Base-by-base conservation (phyloP, 2,113 vertebrate species). In the Camelus dromedarius region DNA sequence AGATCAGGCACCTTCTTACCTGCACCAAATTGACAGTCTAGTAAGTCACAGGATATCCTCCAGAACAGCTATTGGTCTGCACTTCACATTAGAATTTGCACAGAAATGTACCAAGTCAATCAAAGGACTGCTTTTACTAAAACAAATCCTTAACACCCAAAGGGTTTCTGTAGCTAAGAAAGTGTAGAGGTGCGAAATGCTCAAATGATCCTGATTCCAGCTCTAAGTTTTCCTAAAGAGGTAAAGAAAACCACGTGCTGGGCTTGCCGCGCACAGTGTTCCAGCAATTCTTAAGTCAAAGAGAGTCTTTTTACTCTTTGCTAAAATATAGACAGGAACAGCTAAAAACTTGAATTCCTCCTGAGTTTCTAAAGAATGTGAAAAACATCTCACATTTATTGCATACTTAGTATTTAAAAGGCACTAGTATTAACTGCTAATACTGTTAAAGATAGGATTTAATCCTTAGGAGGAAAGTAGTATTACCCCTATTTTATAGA, bases 311-410 rank as follows among this genome's bases (percentile, higher is more conserved):
- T 35, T 64, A 38, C 67, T 76, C 79, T 72, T 70, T 84, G 35
- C 52, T 91, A 42, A 95, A 88, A 76, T 67, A 72, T 9, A 38
- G 82, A 62, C 9, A 46, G 73, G 10, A 89, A 84, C 4, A 69
- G 54, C 46, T 48, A 42, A 75, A 94, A 96, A 77, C 24, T 50
- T 75, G 67, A 97, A 94, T 89, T 94, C 94, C 32, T 88, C 26
- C 76, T 20, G 60, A 54, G 26, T 67, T 94, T 96, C 66, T 85
- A 26, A 97, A 93, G 56, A 81, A 69, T 62, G 24, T 73, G 56
- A 66, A 92, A 79, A 90, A 66, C 50, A 52, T 13, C 56, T 80
- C 56, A 66, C 18, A 24, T 50, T 76, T 42, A 91, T 46, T 54
- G 42, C 69, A 52, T 35, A 54, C 12, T 76, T 73, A 46, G 16